Conservation (phyloP, 1,140 invertebrate genomes). For the Heliconius melpomene region DNA sequence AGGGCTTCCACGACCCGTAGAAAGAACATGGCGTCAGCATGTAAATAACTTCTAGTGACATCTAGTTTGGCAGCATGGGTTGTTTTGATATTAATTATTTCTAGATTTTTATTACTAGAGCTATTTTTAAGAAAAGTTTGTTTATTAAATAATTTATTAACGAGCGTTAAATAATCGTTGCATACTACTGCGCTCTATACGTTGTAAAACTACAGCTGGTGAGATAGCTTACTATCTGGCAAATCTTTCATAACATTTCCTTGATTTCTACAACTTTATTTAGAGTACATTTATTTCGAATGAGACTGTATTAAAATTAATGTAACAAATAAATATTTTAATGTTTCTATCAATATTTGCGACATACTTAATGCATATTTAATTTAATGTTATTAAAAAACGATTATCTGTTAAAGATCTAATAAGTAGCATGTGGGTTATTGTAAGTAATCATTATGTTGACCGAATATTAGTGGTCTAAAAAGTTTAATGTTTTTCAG, state of each 20-base stretch:
- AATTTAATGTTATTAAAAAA: background rate
- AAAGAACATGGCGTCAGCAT: conserved; percentile 80
- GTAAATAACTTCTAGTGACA: conserved; percentile 75
- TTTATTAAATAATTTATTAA: conserved; percentile 14
- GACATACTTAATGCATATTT: background rate
- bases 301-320: background rate
- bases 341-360: background rate
- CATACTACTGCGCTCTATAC: conserved; percentile 8
- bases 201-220: conserved; percentile 29
- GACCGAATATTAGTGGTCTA: conserved; percentile 65
- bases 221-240: conserved; percentile 19
- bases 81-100: conserved; percentile 39
- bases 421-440: conserved; percentile 47
- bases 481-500: conserved; percentile 79
- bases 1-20: conserved; percentile 67
- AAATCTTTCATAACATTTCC: conserved; percentile 4
- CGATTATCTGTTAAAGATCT: background rate
- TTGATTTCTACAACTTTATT: background rate
- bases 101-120: conserved; percentile 31
- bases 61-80: conserved; percentile 50
- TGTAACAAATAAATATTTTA: background rate
- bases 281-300: background rate
- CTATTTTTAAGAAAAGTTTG: conserved; percentile 5
- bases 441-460: conserved; percentile 42
- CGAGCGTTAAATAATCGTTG: background rate